Conservation (phyloP, 2,113 vertebrate species). For the Seriola dumerili region DNA sequence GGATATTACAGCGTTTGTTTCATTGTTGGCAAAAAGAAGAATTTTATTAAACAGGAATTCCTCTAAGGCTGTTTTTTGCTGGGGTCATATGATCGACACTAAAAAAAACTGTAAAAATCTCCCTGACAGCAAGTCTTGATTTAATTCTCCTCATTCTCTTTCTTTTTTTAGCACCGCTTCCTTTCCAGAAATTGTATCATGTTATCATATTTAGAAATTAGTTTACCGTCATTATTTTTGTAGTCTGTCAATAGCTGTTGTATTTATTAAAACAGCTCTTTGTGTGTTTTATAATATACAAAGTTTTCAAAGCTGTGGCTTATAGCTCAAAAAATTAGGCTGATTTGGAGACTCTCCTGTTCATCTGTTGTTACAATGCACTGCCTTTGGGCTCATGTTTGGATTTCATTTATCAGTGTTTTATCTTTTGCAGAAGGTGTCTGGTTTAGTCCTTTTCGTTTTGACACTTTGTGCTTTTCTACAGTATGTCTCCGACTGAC, state of each 20-base stretch:
- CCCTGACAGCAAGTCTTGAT: background rate
- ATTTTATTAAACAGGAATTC: background rate
- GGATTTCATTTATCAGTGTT: background rate
- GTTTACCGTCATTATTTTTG: too few relatives aligned
- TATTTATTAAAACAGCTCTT: background rate
- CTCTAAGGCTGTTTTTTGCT: background rate
- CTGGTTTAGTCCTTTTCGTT: background rate
- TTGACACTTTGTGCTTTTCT: background rate
- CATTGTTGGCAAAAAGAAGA: background rate
- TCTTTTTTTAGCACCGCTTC: background rate
- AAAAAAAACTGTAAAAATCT: background rate
- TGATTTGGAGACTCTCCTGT: background rate
- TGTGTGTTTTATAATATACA: background rate
- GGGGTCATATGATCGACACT: background rate
- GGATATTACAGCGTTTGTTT: background rate
- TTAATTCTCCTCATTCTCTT: background rate
- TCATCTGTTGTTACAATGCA: too few relatives aligned
- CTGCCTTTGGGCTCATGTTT: background rate
- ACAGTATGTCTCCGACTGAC: constrained; percentile 73
- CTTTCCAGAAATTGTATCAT: background rate
- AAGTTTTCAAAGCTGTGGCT: background rate
- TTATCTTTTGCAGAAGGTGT: background rate
- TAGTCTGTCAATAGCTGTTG: too few relatives aligned
- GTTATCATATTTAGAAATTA: background rate
- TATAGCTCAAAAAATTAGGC: too few relatives aligned